Percentiles rank a stretch among this genome's conserved stretches.
Conservation (phyloP, 1,140 invertebrate genomes). For the Bombus pascuorum region DNA sequence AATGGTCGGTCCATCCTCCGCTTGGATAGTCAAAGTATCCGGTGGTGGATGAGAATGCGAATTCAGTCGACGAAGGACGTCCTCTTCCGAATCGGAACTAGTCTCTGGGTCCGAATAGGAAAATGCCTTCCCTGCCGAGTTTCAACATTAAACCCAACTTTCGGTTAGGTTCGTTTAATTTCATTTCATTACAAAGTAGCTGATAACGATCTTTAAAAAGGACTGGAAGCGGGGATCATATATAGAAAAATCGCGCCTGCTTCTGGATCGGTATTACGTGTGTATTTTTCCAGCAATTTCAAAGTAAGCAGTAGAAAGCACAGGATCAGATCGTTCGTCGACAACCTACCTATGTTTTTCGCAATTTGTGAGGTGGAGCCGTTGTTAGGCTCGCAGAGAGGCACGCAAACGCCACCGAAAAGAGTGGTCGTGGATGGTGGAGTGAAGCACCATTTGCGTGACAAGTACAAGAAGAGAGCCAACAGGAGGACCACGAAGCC, state of each 20-base stretch:
- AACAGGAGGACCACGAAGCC: slow-evolving; percentile 89
- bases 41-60: slow-evolving; percentile 79
- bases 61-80: slow-evolving; percentile 86
- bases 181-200: neutral
- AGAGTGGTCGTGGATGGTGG: slow-evolving; percentile 74
- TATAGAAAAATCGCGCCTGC: neutral
- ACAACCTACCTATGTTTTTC: slow-evolving; percentile 76
- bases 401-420: slow-evolving; percentile 81
- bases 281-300: neutral
- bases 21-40: slow-evolving; percentile 79
- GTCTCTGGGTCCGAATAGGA: slow-evolving; percentile 83
- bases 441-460: slow-evolving; percentile 89
- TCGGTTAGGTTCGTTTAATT: neutral
- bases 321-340: neutral
- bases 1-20: slow-evolving; percentile 77
- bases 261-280: neutral
- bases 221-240: neutral
- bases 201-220: neutral
- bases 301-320: too few species aligned
- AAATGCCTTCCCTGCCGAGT: slow-evolving; percentile 74
- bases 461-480: slow-evolving; percentile 91
- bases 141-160: slow-evolving; percentile 1
- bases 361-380: slow-evolving; percentile 74
- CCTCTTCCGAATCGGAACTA: slow-evolving; percentile 90
- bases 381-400: slow-evolving; percentile 79